phyloP scores from a whole-genome alignment of 2,888 invertebrate genomes.

The Caenorhabditis wallacei region DNA sequence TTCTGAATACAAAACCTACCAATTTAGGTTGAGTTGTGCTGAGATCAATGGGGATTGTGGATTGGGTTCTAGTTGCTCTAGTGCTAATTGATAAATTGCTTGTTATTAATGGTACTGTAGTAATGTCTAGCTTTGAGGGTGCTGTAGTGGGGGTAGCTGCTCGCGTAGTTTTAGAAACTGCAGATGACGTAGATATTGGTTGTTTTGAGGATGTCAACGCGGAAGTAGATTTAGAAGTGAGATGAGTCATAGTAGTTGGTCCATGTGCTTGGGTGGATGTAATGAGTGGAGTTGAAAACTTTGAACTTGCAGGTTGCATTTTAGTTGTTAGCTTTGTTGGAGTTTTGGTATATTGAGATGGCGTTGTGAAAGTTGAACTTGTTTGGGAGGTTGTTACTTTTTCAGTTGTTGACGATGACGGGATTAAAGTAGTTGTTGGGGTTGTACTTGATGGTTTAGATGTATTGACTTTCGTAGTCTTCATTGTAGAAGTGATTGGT shows the following conservation, averaged over 20 bases:
- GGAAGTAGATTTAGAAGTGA: not conserved
- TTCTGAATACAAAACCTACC: not conserved
- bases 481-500: not conserved
- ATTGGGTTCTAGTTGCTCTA: constrained; percentile 11
- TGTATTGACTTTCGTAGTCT: not conserved
- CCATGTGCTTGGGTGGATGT: not conserved
- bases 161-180: not conserved
- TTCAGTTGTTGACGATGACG: too few relatives aligned
- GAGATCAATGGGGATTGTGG: not conserved
- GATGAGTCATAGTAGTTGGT: not conserved
- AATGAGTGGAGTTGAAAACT: not conserved
- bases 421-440: too few relatives aligned
- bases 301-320: not conserved
- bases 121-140: not conserved
- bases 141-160: too few relatives aligned
- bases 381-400: too few relatives aligned
- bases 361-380: too few relatives aligned
- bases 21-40: not conserved
- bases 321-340: too few relatives aligned
- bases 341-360: too few relatives aligned
- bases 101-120: not conserved
- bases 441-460: too few relatives aligned
- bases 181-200: not conserved
- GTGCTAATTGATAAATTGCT: not conserved
- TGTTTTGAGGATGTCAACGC: not conserved